phyloP scores from a whole-genome alignment of 2,797 vertebrate species.

The Otus scops region DNA sequence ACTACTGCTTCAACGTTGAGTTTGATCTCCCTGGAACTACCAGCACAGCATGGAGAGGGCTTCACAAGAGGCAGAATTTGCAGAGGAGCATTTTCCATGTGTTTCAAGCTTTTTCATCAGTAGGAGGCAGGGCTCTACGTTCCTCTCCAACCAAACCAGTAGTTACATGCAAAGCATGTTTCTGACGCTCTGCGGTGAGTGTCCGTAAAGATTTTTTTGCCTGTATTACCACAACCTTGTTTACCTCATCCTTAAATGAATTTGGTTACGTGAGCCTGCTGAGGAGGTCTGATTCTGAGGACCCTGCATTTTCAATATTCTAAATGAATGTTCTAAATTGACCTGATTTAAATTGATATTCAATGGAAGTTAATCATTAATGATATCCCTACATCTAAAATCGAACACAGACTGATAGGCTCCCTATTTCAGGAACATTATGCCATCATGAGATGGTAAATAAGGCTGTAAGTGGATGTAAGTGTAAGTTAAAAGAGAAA shows the following conservation, averaged over 20 bases:
- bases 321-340: background rate
- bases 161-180: background rate
- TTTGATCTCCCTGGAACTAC: background rate
- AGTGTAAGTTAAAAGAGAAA: background rate
- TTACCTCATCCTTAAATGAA: background rate
- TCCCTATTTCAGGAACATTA: background rate
- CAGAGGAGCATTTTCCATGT: background rate
- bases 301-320: background rate
- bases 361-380: background rate
- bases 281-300: background rate
- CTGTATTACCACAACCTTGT: background rate
- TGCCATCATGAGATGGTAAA: background rate
- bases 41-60: background rate
- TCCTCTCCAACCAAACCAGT: background rate
- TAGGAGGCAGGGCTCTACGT: accelerated
- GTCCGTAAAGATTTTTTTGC: background rate
- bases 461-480: background rate
- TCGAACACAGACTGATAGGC: background rate
- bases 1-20: background rate
- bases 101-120: background rate
- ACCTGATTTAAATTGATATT: background rate
- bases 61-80: background rate
- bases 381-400: background rate
- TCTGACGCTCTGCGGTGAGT: background rate
- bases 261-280: background rate